Percentiles rank a stretch among this genome's conserved stretches.
Evolutionary conservation across 2,888 invertebrate genomes (phyloP).

Genomic region (Norana najaformis): DNA sequence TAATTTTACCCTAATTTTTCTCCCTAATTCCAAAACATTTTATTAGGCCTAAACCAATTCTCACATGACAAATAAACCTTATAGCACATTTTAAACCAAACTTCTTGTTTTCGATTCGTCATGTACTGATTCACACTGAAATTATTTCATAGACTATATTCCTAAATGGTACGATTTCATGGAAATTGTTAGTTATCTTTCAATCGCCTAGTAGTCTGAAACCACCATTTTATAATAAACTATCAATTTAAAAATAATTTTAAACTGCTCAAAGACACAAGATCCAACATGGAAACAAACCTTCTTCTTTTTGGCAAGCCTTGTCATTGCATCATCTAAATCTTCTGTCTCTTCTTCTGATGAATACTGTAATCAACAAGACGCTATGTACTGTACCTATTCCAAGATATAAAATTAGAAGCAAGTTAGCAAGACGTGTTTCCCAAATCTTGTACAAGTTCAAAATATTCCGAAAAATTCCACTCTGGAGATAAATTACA

Average conservation of each 20-base stretch:
- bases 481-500: neutral
- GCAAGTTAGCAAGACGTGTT: neutral
- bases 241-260: neutral
- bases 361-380: conserved; percentile 72
- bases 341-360: conserved; percentile 96
- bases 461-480: neutral
- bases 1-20: neutral
- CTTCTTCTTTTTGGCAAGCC: conserved; percentile 45
- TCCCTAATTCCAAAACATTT: neutral
- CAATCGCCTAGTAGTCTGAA: neutral
- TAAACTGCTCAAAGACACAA: neutral
- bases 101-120: too few species aligned
- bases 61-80: neutral
- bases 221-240: too few species aligned
- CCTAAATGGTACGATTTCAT: too few species aligned
- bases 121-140: too few species aligned
- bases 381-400: neutral
- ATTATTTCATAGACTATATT: too few species aligned
- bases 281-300: conserved; percentile 26
- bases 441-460: neutral
- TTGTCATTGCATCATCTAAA: conserved; percentile 77
- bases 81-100: neutral
- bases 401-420: neutral
- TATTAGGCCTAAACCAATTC: neutral
- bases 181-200: too few species aligned